phyloP scores from a whole-genome alignment of 2,113 vertebrate species.

The Ceyx margarethae region DNA sequence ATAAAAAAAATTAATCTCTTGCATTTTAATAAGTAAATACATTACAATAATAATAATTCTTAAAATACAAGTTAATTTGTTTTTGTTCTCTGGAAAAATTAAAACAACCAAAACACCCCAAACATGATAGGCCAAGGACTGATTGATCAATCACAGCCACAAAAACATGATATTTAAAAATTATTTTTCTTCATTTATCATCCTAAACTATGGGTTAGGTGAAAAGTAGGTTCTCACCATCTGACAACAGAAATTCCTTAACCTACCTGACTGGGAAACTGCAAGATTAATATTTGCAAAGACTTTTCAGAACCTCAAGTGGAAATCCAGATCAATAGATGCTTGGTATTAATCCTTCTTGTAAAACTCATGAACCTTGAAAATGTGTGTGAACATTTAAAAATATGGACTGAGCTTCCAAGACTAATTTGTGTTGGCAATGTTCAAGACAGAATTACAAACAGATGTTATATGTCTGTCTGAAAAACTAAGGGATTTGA shows the following conservation, averaged over 20 bases:
- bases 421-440: neutral
- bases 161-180: neutral
- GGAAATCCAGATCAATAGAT: neutral
- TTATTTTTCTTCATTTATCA: neutral
- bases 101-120: neutral
- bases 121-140: neutral
- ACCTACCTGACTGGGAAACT: neutral
- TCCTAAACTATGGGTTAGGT: neutral
- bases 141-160: neutral
- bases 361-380: constrained; percentile 15
- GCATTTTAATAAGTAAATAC: neutral
- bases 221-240: neutral
- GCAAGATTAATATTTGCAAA: neutral
- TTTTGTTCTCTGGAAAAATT: neutral
- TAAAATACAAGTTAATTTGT: neutral
- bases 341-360: neutral
- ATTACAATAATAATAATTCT: no score
- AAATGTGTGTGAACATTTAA: neutral
- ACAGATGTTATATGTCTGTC: constrained; percentile 16
- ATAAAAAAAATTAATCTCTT: no score
- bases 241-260: neutral
- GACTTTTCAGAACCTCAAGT: neutral
- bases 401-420: neutral
- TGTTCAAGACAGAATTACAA: neutral
- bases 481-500: neutral